Evolutionary conservation across 2,113 vertebrate genomes (phyloP).

Genomic region (Aldabrachelys gigantea): DNA sequence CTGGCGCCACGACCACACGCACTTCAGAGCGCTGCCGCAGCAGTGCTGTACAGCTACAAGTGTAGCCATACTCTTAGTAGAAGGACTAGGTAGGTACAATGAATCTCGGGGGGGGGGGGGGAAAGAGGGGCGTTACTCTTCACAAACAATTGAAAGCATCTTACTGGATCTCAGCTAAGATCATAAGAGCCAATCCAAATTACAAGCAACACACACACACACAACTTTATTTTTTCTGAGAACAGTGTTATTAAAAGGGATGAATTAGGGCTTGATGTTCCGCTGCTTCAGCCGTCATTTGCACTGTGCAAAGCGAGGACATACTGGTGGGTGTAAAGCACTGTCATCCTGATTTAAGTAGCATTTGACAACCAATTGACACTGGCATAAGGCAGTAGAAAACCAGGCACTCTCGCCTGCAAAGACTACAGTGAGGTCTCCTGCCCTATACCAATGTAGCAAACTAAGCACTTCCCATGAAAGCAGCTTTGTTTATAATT

Average conservation of each 20-base stretch:
- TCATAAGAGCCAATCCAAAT: background rate
- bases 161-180: accelerated
- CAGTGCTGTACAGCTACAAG: no score
- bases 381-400: background rate
- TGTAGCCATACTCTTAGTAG: background rate
- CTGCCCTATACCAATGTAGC: background rate
- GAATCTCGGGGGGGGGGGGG: background rate
- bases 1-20: no score
- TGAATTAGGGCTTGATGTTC: background rate
- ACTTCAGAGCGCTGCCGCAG: no score
- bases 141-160: conserved; percentile 6
- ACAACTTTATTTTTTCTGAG: background rate
- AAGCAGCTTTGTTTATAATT: conserved; percentile 61
- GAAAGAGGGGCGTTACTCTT: background rate
- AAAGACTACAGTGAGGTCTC: background rate
- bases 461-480: conserved; percentile 34
- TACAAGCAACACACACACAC: background rate
- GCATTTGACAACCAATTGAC: background rate
- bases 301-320: accelerated
- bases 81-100: background rate
- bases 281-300: background rate
- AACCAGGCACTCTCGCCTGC: background rate
- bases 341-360: background rate
- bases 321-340: accelerated
- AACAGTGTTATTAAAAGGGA: background rate